Conservation (phyloP, 2,113 vertebrate species). For the Martes martes region DNA sequence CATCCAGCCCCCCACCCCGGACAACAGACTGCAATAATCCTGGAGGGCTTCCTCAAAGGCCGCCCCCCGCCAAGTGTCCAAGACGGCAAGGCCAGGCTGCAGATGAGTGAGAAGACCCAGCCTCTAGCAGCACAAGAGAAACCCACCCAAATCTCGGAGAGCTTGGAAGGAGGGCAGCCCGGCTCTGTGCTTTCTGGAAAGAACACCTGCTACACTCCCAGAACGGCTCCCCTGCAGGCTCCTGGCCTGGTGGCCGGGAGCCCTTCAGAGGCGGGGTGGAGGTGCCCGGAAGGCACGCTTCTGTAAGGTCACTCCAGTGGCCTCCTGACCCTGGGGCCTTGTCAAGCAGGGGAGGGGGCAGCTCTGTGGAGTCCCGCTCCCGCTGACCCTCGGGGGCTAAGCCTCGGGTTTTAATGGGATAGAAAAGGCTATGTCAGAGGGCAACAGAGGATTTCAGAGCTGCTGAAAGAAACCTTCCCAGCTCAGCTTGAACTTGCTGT, state of each 20-base stretch:
- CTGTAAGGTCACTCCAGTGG: background rate
- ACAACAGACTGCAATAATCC: background rate
- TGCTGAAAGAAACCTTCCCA: background rate
- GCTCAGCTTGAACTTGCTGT: background rate
- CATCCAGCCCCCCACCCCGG: background rate
- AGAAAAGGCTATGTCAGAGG: background rate
- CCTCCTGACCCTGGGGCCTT: background rate
- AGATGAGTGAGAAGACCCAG: background rate
- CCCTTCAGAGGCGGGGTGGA: background rate
- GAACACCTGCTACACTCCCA: background rate
- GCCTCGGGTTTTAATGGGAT: background rate
- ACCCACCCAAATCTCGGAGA: background rate
- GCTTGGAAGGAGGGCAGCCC: background rate
- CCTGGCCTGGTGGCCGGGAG: background rate
- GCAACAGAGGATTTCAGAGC: background rate
- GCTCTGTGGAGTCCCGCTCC: background rate
- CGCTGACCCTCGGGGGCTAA: background rate
- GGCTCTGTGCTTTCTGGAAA: background rate
- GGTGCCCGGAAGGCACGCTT: background rate
- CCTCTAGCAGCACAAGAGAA: background rate
- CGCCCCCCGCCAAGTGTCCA: background rate
- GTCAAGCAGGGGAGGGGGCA: background rate
- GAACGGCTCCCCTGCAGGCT: background rate
- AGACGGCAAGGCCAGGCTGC: background rate
- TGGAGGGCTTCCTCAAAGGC: background rate